These are phyloP conservation scores for Remorina albescens DNA, from an alignment of 2,797 vertebrate species.

Conservation along the genomic window DNA sequence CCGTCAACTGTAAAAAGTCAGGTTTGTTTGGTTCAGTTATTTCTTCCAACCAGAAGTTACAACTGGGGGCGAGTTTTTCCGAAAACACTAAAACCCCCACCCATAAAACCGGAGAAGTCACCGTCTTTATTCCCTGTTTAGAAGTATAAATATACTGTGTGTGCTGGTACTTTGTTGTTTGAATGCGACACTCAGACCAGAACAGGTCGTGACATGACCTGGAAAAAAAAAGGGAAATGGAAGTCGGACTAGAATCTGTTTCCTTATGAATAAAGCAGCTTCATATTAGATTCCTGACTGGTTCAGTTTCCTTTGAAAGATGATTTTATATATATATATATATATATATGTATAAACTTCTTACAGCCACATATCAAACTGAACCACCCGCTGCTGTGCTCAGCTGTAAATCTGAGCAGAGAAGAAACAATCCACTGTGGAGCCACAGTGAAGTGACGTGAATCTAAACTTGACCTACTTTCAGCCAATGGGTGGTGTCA, in stretches of 20 bases:
- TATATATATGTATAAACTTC: not conserved
- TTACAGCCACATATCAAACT: not conserved
- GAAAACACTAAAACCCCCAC: conserved; percentile 8
- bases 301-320: not conserved
- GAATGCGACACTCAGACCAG: too few species aligned
- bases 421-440: not conserved
- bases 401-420: not conserved
- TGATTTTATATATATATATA: too few species aligned
- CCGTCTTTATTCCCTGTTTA: not conserved
- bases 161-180: too few species aligned
- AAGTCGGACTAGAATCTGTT: not conserved
- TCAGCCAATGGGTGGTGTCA: conserved; percentile 77
- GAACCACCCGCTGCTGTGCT: not conserved
- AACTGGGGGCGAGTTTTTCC: not conserved
- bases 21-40: not conserved
- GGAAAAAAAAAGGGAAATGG: not conserved
- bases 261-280: not conserved
- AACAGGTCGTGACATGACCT: not conserved
- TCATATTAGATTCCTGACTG: conserved; percentile 6
- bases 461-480: conserved; percentile 84
- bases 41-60: not conserved
- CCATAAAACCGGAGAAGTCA: not conserved
- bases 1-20: not conserved
- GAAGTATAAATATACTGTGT: too few species aligned
- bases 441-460: conserved; percentile 59